A percentile compares a stretch with the other conserved stretches of the same genome.
Conservation (phyloP, 2,797 vertebrate genomes). For the Pipistrellus pipistrellus region DNA sequence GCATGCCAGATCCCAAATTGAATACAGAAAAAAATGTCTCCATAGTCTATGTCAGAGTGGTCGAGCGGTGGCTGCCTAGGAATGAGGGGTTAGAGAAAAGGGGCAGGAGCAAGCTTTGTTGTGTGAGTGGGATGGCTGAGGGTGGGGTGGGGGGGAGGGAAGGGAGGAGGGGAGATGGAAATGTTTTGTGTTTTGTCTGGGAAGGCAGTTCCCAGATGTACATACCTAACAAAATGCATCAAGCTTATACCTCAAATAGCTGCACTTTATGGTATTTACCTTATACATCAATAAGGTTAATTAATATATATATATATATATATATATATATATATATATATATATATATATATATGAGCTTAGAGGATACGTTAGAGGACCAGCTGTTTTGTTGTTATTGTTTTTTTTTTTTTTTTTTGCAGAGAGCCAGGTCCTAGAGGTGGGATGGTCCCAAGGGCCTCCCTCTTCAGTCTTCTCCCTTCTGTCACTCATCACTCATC, state of each 20-base stretch:
- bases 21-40: neutral
- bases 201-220: neutral
- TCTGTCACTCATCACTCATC: neutral
- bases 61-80: neutral
- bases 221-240: neutral
- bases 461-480: neutral
- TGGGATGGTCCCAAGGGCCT: neutral
- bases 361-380: neutral
- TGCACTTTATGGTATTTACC: neutral
- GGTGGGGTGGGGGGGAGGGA: rapidly evolving
- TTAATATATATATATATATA: neutral
- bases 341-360: neutral
- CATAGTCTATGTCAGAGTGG: neutral
- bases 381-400: neutral
- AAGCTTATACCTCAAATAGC: neutral
- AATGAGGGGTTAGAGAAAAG: neutral
- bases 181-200: neutral
- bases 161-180: rapidly evolving
- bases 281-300: neutral
- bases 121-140: too few species aligned
- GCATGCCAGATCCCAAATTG: neutral
- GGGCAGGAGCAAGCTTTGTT: too few species aligned
- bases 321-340: neutral
- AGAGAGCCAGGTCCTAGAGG: neutral
- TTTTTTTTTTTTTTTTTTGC: neutral